Evolutionary conservation across 2,888 invertebrate species (phyloP).

Genomic region (Dinocampus coccinellae): DNA sequence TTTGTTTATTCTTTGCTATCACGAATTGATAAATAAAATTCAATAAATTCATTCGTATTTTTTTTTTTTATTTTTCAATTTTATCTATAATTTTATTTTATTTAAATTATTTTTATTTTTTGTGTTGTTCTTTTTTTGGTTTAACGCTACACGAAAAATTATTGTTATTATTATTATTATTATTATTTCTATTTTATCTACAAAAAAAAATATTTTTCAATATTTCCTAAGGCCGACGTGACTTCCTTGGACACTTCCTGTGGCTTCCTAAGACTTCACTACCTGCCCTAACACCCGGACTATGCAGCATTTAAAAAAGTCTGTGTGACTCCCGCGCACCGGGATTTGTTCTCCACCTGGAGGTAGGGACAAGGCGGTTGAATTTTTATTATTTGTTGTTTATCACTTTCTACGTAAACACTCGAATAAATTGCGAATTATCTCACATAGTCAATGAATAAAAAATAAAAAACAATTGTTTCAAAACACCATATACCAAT

Average conservation of each 20-base stretch:
- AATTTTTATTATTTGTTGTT: no score
- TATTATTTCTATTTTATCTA: no score
- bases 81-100: no score
- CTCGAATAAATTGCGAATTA: background rate
- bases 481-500: no score
- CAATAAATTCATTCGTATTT: no score
- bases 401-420: background rate
- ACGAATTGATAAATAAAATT: no score
- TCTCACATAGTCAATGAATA: constrained; percentile 6
- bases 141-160: background rate
- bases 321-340: constrained; percentile 33
- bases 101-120: background rate
- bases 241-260: constrained; percentile 63
- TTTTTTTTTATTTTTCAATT: no score
- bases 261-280: constrained; percentile 61
- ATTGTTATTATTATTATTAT: no score
- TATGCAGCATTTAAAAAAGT: constrained; percentile 64
- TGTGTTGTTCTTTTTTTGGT: background rate
- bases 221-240: constrained; percentile 37
- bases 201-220: background rate
- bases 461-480: no score
- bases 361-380: background rate
- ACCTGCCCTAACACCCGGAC: constrained; percentile 55
- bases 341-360: constrained; percentile 2
- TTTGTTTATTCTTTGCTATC: background rate